Evolutionary conservation across 2,888 invertebrate species (phyloP).

Genomic region (Campoplex capitator): DNA sequence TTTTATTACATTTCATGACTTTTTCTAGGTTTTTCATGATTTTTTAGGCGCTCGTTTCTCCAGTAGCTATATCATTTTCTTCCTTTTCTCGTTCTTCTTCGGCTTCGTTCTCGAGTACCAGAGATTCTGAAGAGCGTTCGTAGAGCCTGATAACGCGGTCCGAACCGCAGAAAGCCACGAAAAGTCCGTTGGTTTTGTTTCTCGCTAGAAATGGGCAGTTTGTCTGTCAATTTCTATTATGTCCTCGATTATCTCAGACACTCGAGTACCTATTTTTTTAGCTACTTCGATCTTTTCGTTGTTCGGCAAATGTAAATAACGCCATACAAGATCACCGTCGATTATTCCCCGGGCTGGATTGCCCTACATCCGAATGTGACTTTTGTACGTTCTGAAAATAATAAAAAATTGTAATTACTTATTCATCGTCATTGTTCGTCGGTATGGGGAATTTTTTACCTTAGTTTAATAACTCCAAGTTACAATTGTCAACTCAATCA

Average conservation of each 20-base stretch:
- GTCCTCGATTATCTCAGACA: conserved; percentile 96
- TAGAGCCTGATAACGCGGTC: no score
- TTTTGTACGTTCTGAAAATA: conserved; percentile 89
- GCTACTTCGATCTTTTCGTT: conserved; percentile 95
- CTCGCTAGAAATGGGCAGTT: conserved; percentile 92
- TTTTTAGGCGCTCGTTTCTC: no score
- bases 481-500: background rate
- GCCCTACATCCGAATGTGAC: conserved; percentile 88
- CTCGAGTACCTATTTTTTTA: conserved; percentile 97
- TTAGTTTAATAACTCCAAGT: no score
- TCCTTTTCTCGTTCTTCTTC: no score
- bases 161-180: no score
- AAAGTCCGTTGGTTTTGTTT: no score
- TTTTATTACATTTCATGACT: no score
- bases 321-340: conserved; percentile 97
- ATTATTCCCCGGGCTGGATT: conserved; percentile 95
- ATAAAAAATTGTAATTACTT: background rate
- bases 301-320: conserved; percentile 91
- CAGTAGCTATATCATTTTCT: no score
- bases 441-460: no score
- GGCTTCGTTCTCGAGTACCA: no score
- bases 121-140: no score
- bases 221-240: conserved; percentile 95
- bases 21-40: no score
- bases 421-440: background rate